These are phyloP conservation scores for Hyles lineata DNA, from an alignment of 2,888 invertebrate species.

Conservation along the genomic window DNA sequence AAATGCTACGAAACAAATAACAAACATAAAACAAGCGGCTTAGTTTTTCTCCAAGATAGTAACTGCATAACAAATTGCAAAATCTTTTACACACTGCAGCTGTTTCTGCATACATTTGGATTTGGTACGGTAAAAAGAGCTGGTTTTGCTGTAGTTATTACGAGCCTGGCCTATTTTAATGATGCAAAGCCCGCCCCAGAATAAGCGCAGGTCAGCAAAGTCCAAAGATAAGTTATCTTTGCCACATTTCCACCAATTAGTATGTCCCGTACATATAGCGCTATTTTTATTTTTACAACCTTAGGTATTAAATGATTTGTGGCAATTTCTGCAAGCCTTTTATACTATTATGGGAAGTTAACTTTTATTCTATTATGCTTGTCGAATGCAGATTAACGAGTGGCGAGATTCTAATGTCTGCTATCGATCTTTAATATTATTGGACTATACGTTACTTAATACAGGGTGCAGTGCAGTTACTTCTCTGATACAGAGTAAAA, in stretches of 20 bases:
- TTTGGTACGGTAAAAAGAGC: neutral
- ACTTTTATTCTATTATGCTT: no score
- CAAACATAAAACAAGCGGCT: no score
- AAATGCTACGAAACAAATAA: no score
- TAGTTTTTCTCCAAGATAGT: neutral
- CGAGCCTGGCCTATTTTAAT: neutral
- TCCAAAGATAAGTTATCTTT: constrained; percentile 6
- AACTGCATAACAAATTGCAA: constrained; percentile 1
- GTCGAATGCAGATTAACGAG: no score
- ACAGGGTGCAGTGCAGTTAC: no score
- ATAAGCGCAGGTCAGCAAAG: neutral
- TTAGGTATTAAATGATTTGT: neutral
- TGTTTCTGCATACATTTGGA: constrained; percentile 1
- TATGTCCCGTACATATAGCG: neutral
- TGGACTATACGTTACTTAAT: no score
- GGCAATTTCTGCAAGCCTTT: no score
- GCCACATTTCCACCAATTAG: constrained; percentile 6
- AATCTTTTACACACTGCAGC: constrained; percentile 2
- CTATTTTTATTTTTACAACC: neutral
- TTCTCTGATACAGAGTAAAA: no score
- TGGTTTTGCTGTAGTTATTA: neutral
- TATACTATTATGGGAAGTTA: no score
- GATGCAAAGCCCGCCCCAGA: neutral
- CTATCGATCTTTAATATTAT: no score
- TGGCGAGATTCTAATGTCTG: no score